These are phyloP conservation scores for Phymatocera aterrima DNA, from an alignment of 2,888 invertebrate species.

Conservation along the genomic window DNA sequence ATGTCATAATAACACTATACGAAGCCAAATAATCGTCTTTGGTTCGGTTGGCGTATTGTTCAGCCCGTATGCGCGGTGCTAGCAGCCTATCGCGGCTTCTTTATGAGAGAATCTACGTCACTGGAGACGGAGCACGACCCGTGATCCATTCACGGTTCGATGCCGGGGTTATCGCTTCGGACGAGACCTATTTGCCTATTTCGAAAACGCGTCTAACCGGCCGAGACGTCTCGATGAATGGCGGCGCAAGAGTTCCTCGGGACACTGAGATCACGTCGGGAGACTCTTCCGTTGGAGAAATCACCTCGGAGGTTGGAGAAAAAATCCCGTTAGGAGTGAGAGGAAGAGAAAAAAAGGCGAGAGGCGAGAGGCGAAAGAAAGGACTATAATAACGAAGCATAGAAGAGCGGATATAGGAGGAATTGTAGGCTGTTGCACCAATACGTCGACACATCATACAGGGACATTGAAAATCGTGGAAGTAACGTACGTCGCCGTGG, in stretches of 20 bases:
- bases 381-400: constrained; percentile 39
- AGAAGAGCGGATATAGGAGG: constrained; percentile 16
- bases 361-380: constrained; percentile 32
- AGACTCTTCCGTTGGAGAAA: constrained; percentile 31
- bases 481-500: constrained; percentile 41
- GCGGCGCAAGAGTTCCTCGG: neutral
- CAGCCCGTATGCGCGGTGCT: constrained; percentile 38
- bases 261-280: neutral
- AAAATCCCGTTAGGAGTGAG: constrained; percentile 52
- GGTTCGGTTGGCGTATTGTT: constrained; percentile 56
- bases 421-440: constrained; percentile 31
- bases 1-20: neutral
- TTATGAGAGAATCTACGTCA: constrained; percentile 55
- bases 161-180: constrained; percentile 36
- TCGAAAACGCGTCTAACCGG: neutral
- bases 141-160: constrained; percentile 28
- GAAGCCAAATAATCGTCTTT: constrained; percentile 46
- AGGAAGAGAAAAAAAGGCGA: constrained; percentile 29
- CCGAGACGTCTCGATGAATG: constrained; percentile 8
- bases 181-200: constrained; percentile 23
- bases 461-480: constrained; percentile 29
- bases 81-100: constrained; percentile 58
- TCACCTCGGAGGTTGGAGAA: constrained; percentile 28
- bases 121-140: constrained; percentile 39
- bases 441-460: constrained; percentile 5